Evolutionary conservation across 2,888 invertebrate species (phyloP).

Genomic region (Tromatobia lineatoria): DNA sequence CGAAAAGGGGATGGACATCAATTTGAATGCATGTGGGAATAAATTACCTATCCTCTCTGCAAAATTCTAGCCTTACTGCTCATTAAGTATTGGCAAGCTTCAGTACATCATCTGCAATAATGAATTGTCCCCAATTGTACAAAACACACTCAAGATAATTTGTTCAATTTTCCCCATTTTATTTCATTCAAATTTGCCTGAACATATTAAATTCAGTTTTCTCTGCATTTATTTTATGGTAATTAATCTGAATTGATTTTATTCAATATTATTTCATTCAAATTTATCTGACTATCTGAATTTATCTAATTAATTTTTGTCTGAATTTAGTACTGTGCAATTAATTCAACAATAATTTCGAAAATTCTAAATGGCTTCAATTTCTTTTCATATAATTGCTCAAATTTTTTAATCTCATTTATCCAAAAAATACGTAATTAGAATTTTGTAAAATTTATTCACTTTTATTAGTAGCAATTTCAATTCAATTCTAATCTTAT

Average conservation of each 20-base stretch:
- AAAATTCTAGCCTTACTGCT: background rate
- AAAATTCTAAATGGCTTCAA: background rate
- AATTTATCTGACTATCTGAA: background rate
- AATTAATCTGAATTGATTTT: background rate
- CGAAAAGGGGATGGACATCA: background rate
- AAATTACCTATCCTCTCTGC: constrained; percentile 25
- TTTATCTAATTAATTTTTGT: background rate
- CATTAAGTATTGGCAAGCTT: background rate
- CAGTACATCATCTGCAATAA: background rate
- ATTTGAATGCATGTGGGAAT: constrained; percentile 19
- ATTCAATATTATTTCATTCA: background rate
- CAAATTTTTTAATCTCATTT: too few relatives aligned
- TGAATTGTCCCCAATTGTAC: background rate
- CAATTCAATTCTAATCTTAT: too few relatives aligned
- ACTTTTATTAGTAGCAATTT: too few relatives aligned
- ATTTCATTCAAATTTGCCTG: background rate
- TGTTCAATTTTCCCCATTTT: too few relatives aligned
- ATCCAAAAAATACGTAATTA: too few relatives aligned
- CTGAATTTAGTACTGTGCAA: too few relatives aligned
- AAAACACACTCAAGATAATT: background rate
- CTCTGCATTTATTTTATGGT: background rate
- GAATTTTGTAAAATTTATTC: too few relatives aligned
- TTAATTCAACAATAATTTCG: too few relatives aligned
- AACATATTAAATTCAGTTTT: background rate
- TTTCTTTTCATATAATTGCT: background rate